Conservation (phyloP, 1,140 invertebrate genomes). For the Pseudoatta argentina region DNA sequence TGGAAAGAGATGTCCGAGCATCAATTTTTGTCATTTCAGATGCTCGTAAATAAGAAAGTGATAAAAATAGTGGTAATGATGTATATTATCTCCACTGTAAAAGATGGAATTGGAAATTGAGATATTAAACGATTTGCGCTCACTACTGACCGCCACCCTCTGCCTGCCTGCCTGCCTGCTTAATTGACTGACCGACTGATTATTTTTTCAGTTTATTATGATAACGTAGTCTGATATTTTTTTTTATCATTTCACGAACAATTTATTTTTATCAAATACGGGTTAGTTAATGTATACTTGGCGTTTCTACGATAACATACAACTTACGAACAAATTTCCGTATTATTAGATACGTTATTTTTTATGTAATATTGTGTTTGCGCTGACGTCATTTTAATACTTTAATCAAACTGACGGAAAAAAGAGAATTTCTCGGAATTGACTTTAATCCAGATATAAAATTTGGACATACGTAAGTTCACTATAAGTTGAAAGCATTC, state of each 20-base stretch:
- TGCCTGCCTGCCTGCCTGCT: conserved; percentile 80
- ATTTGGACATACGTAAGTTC: neutral
- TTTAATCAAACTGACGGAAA: neutral
- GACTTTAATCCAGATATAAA: neutral
- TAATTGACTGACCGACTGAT: conserved; percentile 68
- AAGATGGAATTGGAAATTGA: conserved; percentile 80
- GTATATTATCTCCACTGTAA: conserved; percentile 79
- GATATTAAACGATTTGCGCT: conserved; percentile 83
- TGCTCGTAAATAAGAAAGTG: conserved; percentile 64
- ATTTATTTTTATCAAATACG: conserved; percentile 21
- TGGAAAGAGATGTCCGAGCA: conserved; percentile 67
- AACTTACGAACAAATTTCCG: neutral
- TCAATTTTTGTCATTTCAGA: conserved; percentile 48
- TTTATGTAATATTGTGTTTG: conserved; percentile 8
- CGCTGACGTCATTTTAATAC: neutral
- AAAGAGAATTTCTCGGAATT: neutral
- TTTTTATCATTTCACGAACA: neutral
- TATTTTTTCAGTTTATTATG: conserved; percentile 60
- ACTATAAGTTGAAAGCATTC: conserved; percentile 16
- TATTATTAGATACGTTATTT: neutral
- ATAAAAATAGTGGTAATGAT: conserved; percentile 73
- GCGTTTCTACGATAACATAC: neutral
- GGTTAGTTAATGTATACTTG: neutral
- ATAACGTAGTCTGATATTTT: conserved; percentile 29
- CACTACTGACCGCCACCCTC: conserved; percentile 81